Conservation (phyloP, 2,888 invertebrate species). For the Dryobota labecula region DNA sequence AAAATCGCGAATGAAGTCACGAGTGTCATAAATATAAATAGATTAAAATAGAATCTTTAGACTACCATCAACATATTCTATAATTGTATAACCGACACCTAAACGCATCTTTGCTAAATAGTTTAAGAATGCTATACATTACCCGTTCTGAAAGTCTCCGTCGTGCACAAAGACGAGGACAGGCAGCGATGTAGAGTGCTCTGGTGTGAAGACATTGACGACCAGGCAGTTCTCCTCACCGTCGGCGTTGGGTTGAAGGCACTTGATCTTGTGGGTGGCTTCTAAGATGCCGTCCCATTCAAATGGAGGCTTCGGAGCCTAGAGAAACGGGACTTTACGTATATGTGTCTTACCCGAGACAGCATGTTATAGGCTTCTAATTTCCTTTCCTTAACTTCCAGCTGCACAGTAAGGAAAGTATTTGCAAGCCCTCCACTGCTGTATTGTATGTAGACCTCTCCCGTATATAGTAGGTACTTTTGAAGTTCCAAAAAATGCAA, state of each 20-base stretch:
- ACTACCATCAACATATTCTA: slow-evolving; percentile 23
- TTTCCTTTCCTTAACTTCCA: background rate
- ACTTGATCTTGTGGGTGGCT: slow-evolving; percentile 82
- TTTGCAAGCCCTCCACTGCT: background rate
- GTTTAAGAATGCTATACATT: slow-evolving; percentile 39
- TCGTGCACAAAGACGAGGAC: slow-evolving; percentile 85
- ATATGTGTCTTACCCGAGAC: background rate
- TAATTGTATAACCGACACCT: slow-evolving; percentile 28
- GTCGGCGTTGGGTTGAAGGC: slow-evolving; percentile 76
- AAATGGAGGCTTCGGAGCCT: slow-evolving; percentile 80
- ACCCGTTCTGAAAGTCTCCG: slow-evolving; percentile 85
- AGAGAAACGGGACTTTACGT: slow-evolving; percentile 18
- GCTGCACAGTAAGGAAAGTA: background rate
- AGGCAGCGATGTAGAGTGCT: slow-evolving; percentile 68
- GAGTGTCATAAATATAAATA: slow-evolving; percentile 8
- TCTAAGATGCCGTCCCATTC: slow-evolving; percentile 86
- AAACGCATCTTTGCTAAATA: slow-evolving; percentile 11
- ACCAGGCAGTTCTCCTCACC: slow-evolving; percentile 86
- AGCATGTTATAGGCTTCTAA: background rate
- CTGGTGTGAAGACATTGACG: slow-evolving; percentile 83
- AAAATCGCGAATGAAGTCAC: slow-evolving; percentile 9
- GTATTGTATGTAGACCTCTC: background rate
- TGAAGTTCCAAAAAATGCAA: background rate
- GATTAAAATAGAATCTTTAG: slow-evolving; percentile 41
- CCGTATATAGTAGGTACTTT: background rate